Base-by-base conservation (phyloP, 2,113 vertebrate species). In the Lynx canadensis region DNA sequence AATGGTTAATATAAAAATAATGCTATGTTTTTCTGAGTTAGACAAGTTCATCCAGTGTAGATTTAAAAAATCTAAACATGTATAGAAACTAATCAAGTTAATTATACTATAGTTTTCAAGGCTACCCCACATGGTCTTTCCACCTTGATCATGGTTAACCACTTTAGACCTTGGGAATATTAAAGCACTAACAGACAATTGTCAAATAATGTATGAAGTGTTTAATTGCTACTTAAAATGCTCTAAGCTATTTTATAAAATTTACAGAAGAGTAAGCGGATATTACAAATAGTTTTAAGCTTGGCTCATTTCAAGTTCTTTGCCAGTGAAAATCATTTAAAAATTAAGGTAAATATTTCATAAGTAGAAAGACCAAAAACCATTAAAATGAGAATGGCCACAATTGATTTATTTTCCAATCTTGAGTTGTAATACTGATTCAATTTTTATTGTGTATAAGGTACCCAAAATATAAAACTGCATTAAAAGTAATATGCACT, bases 91-190 rank as follows among this genome's bases (percentile, higher is more conserved):
- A 91, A 97, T 69, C 27, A 92, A 85, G 80, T 14, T 93, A 82
- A 97, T 96, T 94, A 31, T 74, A 68, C 7, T 13, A 52, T 6
- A 65, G 12, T 19, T 91, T 97, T 60, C 81, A 94, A 16, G 4
- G 21, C 45, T 97, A 97, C 52, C 79, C 19, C 68, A 9, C 1
- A 31, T 83, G 94, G 13, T 85, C 55, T 63, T 95, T 98, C 97
- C 69, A 97, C 63, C 87, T 93, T 98, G 94, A 95, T 97, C 96
- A 98, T 38, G 69, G n/a, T 97, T 81, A 98, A 96, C 97, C 97
- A 93, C 89, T 93, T 74, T 63, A 48, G 87, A 88, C 74, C 69
- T 95, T n/a, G 5, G 97, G 97, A 97, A 97, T 79, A 80, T 48
- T 41, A 92, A 93, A 69, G 4, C 36, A 89, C 81, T 27, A 71